phyloP scores from a whole-genome alignment of 2,113 vertebrate genomes.

The Cyrtonyx montezumae region DNA sequence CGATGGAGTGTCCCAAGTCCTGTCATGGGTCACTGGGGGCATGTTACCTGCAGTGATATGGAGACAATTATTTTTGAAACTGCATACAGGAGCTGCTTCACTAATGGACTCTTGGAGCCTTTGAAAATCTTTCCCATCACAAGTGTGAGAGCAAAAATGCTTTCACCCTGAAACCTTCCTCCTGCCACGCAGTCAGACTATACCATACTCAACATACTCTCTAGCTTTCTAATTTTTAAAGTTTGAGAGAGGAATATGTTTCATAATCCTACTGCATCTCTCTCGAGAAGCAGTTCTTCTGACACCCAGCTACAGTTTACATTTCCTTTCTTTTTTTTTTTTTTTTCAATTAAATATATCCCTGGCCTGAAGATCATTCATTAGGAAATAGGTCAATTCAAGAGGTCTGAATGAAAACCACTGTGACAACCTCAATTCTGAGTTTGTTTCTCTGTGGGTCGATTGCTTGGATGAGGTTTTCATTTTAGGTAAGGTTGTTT shows the following conservation, averaged over 20 bases:
- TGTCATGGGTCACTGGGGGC: fast-evolving
- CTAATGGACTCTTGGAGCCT: neutral
- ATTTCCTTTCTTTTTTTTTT: neutral
- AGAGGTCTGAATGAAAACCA: conserved; percentile 34
- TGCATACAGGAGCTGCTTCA: neutral
- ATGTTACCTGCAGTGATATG: neutral
- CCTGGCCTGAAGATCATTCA: neutral
- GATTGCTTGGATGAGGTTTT: neutral
- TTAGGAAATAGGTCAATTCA: neutral
- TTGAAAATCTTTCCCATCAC: neutral
- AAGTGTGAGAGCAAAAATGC: neutral
- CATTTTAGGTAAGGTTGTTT: neutral
- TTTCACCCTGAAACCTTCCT: neutral
- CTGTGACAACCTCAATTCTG: neutral
- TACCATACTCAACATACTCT: neutral
- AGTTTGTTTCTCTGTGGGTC: neutral
- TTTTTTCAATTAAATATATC: neutral
- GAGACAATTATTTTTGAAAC: neutral
- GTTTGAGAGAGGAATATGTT: neutral
- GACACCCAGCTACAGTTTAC: neutral
- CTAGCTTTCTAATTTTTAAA: neutral
- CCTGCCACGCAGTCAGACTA: neutral
- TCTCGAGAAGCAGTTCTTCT: neutral
- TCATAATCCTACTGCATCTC: neutral
- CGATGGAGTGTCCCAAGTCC: neutral